These are phyloP conservation scores for Lutjanus erythropterus DNA, from an alignment of 2,113 vertebrate species.

Conservation along the genomic window DNA sequence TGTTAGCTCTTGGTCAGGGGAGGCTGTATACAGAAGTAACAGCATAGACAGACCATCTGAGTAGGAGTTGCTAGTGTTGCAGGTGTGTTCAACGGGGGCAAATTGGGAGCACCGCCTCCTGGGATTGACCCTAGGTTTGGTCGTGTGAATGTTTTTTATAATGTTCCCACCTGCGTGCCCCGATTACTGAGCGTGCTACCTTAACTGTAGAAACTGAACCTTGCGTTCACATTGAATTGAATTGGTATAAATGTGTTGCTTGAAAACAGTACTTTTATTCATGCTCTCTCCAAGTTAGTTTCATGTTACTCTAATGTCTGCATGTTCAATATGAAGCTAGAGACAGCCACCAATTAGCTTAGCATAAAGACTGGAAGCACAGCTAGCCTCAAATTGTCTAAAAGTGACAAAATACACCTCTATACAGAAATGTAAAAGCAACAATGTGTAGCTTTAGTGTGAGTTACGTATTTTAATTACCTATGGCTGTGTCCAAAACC, in stretches of 20 bases:
- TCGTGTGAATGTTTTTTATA: too few relatives aligned
- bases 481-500: too few relatives aligned
- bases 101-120: background rate
- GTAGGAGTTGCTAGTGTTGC: background rate
- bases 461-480: too few relatives aligned
- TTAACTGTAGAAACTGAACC: background rate
- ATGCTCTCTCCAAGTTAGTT: background rate
- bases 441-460: background rate
- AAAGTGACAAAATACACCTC: background rate
- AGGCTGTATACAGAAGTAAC: constrained; percentile 8
- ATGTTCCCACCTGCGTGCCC: background rate
- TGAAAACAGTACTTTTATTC: background rate
- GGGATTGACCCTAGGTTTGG: background rate
- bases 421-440: too few relatives aligned
- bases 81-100: background rate
- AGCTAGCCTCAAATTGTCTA: background rate
- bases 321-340: constrained; percentile 16
- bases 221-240: background rate
- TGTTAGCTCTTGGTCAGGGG: background rate
- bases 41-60: constrained; percentile 7
- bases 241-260: background rate
- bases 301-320: background rate
- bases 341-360: background rate
- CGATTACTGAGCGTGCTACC: background rate
- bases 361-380: background rate